A percentile compares a stretch with the other conserved stretches of the same genome.
Evolutionary conservation across 2,797 vertebrate species (phyloP).

Genomic region (Ptychadena robeensis): DNA sequence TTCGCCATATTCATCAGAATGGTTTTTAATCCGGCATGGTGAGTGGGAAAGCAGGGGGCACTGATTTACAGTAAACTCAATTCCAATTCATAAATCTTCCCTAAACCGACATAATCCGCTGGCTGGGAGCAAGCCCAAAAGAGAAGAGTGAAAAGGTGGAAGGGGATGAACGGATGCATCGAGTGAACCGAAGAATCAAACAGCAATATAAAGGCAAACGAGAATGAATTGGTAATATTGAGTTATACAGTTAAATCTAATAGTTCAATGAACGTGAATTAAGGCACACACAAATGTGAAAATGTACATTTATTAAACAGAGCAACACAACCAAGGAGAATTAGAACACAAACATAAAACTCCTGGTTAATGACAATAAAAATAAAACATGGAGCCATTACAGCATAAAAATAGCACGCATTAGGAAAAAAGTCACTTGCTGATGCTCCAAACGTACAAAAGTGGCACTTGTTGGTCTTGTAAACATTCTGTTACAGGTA

Average conservation of each 20-base stretch:
- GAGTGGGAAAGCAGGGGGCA: conserved; percentile 33
- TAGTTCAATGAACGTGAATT: not conserved
- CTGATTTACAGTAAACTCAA: conserved; percentile 68
- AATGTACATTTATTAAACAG: conserved; percentile 35
- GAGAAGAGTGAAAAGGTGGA: conserved; percentile 1
- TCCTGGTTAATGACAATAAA: not conserved
- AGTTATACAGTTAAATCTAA: not conserved
- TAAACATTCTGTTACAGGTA: not conserved
- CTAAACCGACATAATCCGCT: conserved; percentile 63
- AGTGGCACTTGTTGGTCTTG: not conserved
- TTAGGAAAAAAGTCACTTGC: not conserved
- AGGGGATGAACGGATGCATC: not conserved
- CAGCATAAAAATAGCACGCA: not conserved
- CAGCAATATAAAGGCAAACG: not conserved
- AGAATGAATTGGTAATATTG: not conserved
- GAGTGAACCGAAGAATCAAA: not conserved
- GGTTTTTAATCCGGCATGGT: conserved; percentile 51
- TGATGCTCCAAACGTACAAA: no score
- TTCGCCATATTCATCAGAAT: conserved; percentile 2
- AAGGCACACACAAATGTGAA: not conserved
- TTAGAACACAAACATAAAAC: conserved; percentile 39
- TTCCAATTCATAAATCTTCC: conserved; percentile 64
- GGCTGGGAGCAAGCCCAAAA: conserved; percentile 11
- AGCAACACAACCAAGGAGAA: not conserved
- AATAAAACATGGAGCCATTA: not conserved